Percentiles rank a stretch among this genome's conserved stretches.
phyloP scores from a whole-genome alignment of 2,797 vertebrate genomes.

The Scolopax rusticola region DNA sequence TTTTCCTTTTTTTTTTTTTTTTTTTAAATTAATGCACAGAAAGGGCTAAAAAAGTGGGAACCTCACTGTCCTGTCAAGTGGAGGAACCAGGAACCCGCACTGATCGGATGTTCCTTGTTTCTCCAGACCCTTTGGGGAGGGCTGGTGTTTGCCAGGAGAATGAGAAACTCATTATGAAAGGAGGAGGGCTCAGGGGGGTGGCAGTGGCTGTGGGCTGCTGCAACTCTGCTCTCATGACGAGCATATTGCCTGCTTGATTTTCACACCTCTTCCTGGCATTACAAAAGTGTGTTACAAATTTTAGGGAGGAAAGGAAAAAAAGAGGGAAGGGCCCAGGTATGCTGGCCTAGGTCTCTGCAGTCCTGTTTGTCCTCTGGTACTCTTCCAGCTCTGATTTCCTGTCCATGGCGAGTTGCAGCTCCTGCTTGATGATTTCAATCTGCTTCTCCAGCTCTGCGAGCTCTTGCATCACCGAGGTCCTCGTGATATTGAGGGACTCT shows the following conservation, averaged over 20 bases:
- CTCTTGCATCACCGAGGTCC: constrained; percentile 89
- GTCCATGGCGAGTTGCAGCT: constrained; percentile 92
- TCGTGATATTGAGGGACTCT: constrained; percentile 80
- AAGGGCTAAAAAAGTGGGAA: constrained; percentile 73
- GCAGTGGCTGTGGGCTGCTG: constrained; percentile 38
- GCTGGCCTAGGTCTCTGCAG: constrained; percentile 75
- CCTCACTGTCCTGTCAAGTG: constrained; percentile 45
- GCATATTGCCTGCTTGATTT: constrained; percentile 44
- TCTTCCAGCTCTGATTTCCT: constrained; percentile 94
- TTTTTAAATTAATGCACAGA: constrained; percentile 70
- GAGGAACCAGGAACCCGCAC: not conserved
- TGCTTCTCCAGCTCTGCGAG: constrained; percentile 93
- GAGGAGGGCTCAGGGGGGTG: constrained; percentile 25
- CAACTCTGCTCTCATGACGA: not conserved
- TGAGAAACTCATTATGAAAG: constrained; percentile 47
- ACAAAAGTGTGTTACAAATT: constrained; percentile 70
- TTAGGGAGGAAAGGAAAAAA: constrained; percentile 1
- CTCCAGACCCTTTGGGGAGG: not conserved
- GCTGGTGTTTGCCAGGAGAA: constrained; percentile 23
- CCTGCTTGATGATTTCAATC: constrained; percentile 93
- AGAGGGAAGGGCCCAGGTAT: not conserved
- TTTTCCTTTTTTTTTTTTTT: not conserved
- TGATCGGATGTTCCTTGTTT: constrained; percentile 12
- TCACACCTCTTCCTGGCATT: constrained; percentile 51
- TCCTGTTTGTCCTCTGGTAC: constrained; percentile 86